Percentiles rank a stretch among this genome's conserved stretches.
Conservation (phyloP, 2,113 vertebrate genomes). For the Cisticola juncidis region DNA sequence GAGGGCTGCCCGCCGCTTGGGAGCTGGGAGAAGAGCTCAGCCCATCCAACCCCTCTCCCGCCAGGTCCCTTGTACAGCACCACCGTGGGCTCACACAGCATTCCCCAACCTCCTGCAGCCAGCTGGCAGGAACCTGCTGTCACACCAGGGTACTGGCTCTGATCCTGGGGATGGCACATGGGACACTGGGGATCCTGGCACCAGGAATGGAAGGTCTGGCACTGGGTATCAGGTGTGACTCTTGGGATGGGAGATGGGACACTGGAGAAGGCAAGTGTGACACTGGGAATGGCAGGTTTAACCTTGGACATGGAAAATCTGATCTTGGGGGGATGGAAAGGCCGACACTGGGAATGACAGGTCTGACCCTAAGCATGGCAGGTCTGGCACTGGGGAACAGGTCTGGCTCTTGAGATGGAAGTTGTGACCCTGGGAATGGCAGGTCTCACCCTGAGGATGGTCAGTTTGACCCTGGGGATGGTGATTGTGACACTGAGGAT, state of each 20-base stretch:
- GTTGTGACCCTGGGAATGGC: fast-evolving
- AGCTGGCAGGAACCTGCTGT: not conserved
- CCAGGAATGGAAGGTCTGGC: not conserved
- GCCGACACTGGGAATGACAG: not conserved
- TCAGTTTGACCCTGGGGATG: too few relatives aligned
- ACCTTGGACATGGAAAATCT: fast-evolving
- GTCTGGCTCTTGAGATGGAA: fast-evolving
- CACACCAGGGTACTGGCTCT: fast-evolving
- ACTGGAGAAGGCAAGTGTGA: too few relatives aligned
- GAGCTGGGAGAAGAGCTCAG: not conserved
- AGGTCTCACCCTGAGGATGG: fast-evolving
- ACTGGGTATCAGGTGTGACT: not conserved
- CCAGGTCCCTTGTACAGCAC: not conserved
- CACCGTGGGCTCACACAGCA: fast-evolving
- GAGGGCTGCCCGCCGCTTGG: not conserved
- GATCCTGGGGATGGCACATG: not conserved
- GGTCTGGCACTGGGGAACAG: not conserved
- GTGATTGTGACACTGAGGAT: fast-evolving
- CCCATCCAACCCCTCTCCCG: fast-evolving
- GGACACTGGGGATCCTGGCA: too few relatives aligned
- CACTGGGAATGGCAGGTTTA: not conserved
- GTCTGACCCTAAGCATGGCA: fast-evolving
- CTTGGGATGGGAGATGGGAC: not conserved
- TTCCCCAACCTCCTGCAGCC: not conserved
- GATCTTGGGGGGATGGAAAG: too few relatives aligned